phyloP scores from a whole-genome alignment of 2,888 invertebrate species.

The Drosophila anomalata region DNA sequence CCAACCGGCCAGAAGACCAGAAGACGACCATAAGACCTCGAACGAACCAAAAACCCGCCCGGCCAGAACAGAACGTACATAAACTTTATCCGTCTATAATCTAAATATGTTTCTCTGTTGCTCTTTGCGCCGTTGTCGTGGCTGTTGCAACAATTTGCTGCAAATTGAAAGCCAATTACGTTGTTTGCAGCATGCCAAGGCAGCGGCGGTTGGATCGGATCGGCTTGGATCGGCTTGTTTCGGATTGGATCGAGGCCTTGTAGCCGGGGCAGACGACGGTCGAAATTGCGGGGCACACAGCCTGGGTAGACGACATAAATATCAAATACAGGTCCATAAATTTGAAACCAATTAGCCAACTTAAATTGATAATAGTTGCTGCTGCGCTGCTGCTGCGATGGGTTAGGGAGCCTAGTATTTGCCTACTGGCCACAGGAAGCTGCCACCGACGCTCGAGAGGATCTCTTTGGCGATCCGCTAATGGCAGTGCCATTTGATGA shows the following conservation, averaged over 20 bases:
- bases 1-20: constrained; percentile 12
- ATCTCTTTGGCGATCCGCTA: constrained; percentile 61
- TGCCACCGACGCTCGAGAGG: constrained; percentile 24
- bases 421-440: constrained; percentile 67
- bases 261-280: constrained; percentile 31
- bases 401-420: constrained; percentile 60
- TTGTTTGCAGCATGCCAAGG: constrained; percentile 78
- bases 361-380: constrained; percentile 82
- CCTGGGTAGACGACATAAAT: constrained; percentile 80
- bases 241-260: constrained; percentile 18
- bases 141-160: constrained; percentile 81
- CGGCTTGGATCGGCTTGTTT: constrained; percentile 8
- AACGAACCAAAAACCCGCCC: constrained; percentile 1
- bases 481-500: constrained; percentile 78
- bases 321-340: constrained; percentile 83
- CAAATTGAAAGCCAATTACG: constrained; percentile 83
- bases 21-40: constrained; percentile 2
- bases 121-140: constrained; percentile 66
- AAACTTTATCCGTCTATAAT: constrained; percentile 79
- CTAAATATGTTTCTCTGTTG: constrained; percentile 71
- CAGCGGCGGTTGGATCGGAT: constrained; percentile 34
- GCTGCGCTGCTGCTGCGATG: constrained; percentile 45
- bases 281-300: constrained; percentile 48
- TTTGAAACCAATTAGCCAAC: constrained; percentile 83
- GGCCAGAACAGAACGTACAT: constrained; percentile 58